Evolutionary conservation across 2,888 invertebrate species (phyloP), one percentile per base, ranked within the genome.

Genomic region (Leptinotarsa peninsularis): DNA sequence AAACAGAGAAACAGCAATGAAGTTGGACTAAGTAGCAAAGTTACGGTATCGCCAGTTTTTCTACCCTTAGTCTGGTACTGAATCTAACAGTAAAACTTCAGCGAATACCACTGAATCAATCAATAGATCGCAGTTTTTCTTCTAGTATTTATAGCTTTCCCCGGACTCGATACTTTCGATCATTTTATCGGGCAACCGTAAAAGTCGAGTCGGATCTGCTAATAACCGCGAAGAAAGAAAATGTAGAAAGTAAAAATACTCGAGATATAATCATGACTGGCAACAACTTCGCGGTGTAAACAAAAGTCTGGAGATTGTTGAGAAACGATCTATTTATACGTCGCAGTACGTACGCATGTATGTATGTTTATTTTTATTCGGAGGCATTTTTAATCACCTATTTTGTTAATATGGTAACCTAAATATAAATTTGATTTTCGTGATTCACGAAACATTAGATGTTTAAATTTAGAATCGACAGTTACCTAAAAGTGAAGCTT

Each of bases 351-450:
- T 76, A 78, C 78, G 78, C 75, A 73, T 74, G 71, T 71, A 75
- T 71, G 73, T 74, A 71, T 75, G 78, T 76, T 78, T 78, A 78
- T 78, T 78, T 78, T 74, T 78, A 76, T 78, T 76, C 67, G 68
- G 58, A 74, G 72, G 76, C 74, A 78, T 76, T 78, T 78, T 78
- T 78, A 76, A 74, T 76, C 74, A 73, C 78, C 74, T 78, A 78
- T 76, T 76, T 74, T 76, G 75, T 78, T 72, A 76, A 76, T 74
- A 76, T 71, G 74, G 76, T 73, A 71, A 71, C 68, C 76, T 76
- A 76, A 76, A 78, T 78, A 78, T 76, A 78, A 76, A 76, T 74
- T 74, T 72, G 63, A 76, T 74, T 72, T 76, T 76, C 63, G 72
- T 76, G 76, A 76, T 74, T 76, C 76, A 76, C 74, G 72, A 74